Evolutionary conservation across 2,113 vertebrate species (phyloP), one percentile per base, ranked within the genome.

Genomic region (Candoia aspera): DNA sequence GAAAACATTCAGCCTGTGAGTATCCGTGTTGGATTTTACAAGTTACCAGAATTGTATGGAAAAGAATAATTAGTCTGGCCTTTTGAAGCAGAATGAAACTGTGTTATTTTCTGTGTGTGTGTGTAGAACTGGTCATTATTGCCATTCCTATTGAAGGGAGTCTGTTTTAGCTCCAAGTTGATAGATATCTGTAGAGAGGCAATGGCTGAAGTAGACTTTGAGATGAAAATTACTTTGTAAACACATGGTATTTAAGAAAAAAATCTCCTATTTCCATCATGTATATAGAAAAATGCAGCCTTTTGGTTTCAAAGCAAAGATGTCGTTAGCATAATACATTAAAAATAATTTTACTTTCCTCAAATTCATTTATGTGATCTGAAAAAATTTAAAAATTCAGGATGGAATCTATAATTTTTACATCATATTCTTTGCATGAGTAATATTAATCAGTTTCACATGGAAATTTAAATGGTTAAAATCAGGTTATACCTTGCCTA

Each of bases 291-390:
- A 92, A 85, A 58, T 92, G 79, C 37, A 89, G 86, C 64, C 53
- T 91, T 94, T 73, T 90, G 68, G 29, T 92, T 95, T 94, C 93
- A 92, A 87, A 89, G 1, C 54, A 19, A 90, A 73, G 24, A 79
- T 94, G 87, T 94, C 91, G 94, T 94, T 91, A 95, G 58, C 54
- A 83, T 37, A 90, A 59, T 91, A 49, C 49, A 60, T 21, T 64
- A 88, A 94, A 88, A 94, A 58, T 58, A 46, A 90, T 91, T 94
- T 62, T 90, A 4, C 85, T 93, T 91, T 53, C 87, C 0, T 0
- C 24, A 21, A 83, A 90, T 91, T 84, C 92, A 60, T 89, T 95
- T 93, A 93, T 90, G 37, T 15, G 90, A 62, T 92, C 79, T 90
- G 84, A 8, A 49, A 8, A 91, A 1, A 0, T 0, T 6, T 89